Evolutionary conservation across 2,888 invertebrate species (phyloP).

Genomic region (Torymus texanus): DNA sequence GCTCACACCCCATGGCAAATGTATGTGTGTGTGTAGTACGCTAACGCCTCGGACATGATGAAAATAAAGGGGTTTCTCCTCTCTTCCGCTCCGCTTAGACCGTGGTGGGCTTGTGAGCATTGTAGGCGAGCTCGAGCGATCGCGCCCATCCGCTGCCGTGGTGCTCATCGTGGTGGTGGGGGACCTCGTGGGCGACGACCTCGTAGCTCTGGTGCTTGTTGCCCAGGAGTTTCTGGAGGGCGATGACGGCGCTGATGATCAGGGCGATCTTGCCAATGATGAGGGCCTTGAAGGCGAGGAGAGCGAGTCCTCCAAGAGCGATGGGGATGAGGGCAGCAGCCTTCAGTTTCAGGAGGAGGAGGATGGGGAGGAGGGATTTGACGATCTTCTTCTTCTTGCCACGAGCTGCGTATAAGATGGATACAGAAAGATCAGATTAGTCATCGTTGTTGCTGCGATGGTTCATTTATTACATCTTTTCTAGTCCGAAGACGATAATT

Average conservation of each 20-base stretch:
- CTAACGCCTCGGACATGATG: neutral
- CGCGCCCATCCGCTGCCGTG: slow-evolving; percentile 82
- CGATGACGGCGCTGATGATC: slow-evolving; percentile 85
- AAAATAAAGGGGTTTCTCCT: too few species aligned
- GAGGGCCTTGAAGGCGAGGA: slow-evolving; percentile 89
- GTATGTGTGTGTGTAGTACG: neutral
- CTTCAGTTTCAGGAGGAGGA: slow-evolving; percentile 87
- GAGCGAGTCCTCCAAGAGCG: slow-evolving; percentile 85
- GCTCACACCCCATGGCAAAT: slow-evolving; percentile 14
- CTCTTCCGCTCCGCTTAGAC: slow-evolving; percentile 6
- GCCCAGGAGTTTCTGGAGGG: slow-evolving; percentile 86
- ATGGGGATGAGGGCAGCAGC: slow-evolving; percentile 86
- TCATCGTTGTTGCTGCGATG: too few species aligned
- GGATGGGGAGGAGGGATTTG: slow-evolving; percentile 85
- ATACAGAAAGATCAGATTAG: neutral
- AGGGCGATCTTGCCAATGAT: slow-evolving; percentile 89
- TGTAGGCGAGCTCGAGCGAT: slow-evolving; percentile 84
- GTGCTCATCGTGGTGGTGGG: slow-evolving; percentile 73
- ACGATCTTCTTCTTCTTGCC: slow-evolving; percentile 88
- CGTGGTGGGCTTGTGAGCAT: slow-evolving; percentile 77
- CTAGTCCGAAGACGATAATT: slow-evolving; percentile 65
- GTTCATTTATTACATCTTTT: too few species aligned
- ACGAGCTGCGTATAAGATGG: slow-evolving; percentile 70
- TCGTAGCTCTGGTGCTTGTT: slow-evolving; percentile 86
- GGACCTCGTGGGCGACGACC: slow-evolving; percentile 74